Conservation (phyloP, 2,113 vertebrate species). For the Dinomys branickii region DNA sequence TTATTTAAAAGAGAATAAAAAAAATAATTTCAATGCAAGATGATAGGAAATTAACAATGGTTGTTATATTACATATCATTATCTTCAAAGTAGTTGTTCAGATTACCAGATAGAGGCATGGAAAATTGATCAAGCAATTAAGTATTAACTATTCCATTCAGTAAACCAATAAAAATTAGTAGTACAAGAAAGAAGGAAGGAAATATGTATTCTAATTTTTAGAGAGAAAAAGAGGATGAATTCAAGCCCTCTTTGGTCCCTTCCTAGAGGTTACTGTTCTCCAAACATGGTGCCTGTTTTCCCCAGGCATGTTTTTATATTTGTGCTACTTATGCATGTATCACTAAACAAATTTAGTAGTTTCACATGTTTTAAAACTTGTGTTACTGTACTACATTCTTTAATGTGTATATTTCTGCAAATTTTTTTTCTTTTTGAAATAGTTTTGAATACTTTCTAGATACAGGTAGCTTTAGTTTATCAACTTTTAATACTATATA, state of each 20-base stretch:
- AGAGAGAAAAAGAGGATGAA: not conserved
- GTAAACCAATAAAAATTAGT: too few relatives aligned
- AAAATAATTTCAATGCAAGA: too few relatives aligned
- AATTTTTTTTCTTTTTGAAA: not conserved
- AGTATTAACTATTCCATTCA: too few relatives aligned
- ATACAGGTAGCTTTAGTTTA: not conserved
- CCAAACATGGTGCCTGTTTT: not conserved
- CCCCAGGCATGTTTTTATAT: not conserved
- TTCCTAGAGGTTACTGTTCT: not conserved
- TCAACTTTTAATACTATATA: not conserved
- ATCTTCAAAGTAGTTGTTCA: too few relatives aligned
- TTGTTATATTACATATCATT: too few relatives aligned
- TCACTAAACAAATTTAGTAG: not conserved
- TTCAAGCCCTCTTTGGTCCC: not conserved
- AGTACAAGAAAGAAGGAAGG: too few relatives aligned
- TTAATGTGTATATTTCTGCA: constrained; percentile 1
- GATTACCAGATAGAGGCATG: too few relatives aligned
- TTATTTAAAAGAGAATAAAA: too few relatives aligned
- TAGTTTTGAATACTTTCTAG: not conserved
- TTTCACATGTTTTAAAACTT: not conserved
- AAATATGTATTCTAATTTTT: not conserved
- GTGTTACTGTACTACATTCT: not conserved
- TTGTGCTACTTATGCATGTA: not conserved
- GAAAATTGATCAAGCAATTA: too few relatives aligned
- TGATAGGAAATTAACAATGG: too few relatives aligned